phyloP scores from a whole-genome alignment of 1,140 invertebrate species.

The Nasonia giraulti region DNA sequence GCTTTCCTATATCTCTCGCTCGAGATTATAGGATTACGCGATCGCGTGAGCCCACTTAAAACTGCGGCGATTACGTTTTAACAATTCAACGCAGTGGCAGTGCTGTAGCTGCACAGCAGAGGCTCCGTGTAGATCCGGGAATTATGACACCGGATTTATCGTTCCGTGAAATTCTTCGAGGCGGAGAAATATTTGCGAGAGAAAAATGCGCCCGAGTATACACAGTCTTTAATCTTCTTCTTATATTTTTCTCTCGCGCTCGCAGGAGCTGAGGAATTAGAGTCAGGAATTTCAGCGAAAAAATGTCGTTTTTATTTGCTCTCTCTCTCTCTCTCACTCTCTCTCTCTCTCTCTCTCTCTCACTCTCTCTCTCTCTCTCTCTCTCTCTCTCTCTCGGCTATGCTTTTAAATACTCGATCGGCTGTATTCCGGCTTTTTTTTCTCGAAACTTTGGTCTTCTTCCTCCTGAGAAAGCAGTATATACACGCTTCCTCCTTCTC shows the following conservation, averaged over 20 bases:
- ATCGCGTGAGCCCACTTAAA: slow-evolving; percentile 45
- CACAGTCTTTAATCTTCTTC: neutral
- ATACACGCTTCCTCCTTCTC: too few species aligned
- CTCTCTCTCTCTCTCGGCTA: too few species aligned
- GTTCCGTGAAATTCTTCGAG: neutral
- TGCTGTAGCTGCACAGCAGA: neutral
- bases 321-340: too few species aligned
- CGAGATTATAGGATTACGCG: slow-evolving; percentile 46
- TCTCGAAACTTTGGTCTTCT: neutral
- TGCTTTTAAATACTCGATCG: too few species aligned
- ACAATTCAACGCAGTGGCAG: slow-evolving; percentile 32
- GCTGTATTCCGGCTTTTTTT: neutral
- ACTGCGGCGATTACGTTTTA: slow-evolving; percentile 47
- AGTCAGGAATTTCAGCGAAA: too few species aligned
- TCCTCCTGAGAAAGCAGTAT: neutral
- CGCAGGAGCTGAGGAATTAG: too few species aligned
- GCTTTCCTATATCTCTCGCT: slow-evolving; percentile 11
- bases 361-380: too few species aligned
- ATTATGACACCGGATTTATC: slow-evolving; percentile 23
- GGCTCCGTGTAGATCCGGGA: neutral
- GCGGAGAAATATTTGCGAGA: neutral
- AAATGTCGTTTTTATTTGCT: too few species aligned
- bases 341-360: too few species aligned
- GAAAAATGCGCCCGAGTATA: neutral
- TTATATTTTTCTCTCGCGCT: too few species aligned